Base-by-base conservation (phyloP, 2,888 invertebrate species). In the Mechanitis messenoides region DNA sequence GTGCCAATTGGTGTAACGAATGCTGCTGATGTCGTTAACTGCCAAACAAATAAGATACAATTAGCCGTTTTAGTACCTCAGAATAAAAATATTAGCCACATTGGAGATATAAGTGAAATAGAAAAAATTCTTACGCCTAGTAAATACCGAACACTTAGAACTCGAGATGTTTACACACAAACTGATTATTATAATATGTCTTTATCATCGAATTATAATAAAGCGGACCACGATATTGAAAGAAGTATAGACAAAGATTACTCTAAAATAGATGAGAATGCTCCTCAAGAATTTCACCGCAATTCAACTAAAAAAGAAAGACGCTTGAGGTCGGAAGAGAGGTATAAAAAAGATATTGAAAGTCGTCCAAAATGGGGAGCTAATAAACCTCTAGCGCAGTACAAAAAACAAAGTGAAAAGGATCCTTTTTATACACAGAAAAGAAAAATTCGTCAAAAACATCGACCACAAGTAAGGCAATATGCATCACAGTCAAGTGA, bases 381-480 rank as follows among this genome's bases (percentile, higher is more conserved):
- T 2, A 94, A 94, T 72, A 90, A 93, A 68, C 96, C 96, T 4
- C 93, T 93, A 33, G 95, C 95, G 9, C 94, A 95, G 72, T 97
- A 96, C 76, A 92, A 96, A 64, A 96, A 96, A 76, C 96, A 97
- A 83, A 96, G 96, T 75, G 97, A 97, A 79, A 95, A 96, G 74
- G 97, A 97, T 87, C 95, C 95, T 0, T 93, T 95, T 78, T 96
- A 95, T 73, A 92, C 93, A 65, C 93, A 93, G 79, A 92, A 93
- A 76, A 87, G 93, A 66, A 94, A 95, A 80, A 83, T 93, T 60
- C 87, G 93, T 28, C 92, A 93, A 74, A 92, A 93, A 78, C 91
- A 92, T 68, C 91, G 94, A 63, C 91, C 92, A 58, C 92, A 91
- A 77, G 83, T 83, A 33, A 84, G 91, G 68, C 89, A 90, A 68